Base-by-base conservation (phyloP, 2,797 vertebrate species). In the Fringilla coelebs region DNA sequence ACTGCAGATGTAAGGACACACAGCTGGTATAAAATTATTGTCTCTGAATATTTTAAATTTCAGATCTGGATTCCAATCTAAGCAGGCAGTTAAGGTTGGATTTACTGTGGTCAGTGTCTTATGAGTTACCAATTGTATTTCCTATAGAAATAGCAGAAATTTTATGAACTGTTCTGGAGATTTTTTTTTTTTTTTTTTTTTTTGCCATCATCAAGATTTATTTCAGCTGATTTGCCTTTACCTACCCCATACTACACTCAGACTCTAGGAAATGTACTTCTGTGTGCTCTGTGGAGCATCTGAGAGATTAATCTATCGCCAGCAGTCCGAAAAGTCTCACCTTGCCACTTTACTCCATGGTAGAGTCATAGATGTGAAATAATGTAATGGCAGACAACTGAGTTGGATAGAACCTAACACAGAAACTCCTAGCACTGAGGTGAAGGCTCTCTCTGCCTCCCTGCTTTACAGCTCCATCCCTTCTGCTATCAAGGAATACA, bases 11-110 rank as follows among this genome's bases (percentile, higher is more conserved):
- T 21, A 41, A 72, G 38, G 22, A 80, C 24, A 55, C 11, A 73
- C 4, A 76, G 41, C 19, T 67, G 41, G 28, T 67, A 54, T 86
- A n/a, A 88, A 91, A 86, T 72, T 80, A 74, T 65, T 80, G 19
- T 22, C 45, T 54, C 45, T 51, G 31, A 83, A 46, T 36, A 17
- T 21, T 88, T 89, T 45, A 52, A 28, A 54, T 79, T 86, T 92
- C 52, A 85, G 41, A 65, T 24, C 31, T 83, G 34, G 24, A 77
- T 85, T 3, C 0, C 38, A 61, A 19, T 52, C n/a, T 79, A 52
- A 87, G 66, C 31, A 85, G 52, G 12, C 5, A 66, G 36, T 22
- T 25, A 46, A 4, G 40, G 48, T 0, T 58, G n/a, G 41, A 51
- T 81, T 93, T 89, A 21, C 52, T 80, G 18, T 38, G 18, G 43